Conservation (phyloP, 2,888 invertebrate genomes). For the Automeris io region DNA sequence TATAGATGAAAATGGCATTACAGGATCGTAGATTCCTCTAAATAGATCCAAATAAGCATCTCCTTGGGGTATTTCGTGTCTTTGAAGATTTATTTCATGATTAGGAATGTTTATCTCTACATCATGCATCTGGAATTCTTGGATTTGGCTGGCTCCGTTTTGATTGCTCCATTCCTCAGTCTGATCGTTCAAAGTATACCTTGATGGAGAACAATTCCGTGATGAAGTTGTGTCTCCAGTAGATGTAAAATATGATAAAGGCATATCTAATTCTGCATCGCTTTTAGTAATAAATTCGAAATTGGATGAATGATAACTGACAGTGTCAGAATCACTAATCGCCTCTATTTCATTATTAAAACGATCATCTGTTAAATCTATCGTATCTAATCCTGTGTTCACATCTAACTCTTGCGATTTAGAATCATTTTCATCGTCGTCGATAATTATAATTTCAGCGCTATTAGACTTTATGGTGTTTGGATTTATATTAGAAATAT, state of each 20-base stretch:
- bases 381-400: conserved; percentile 6
- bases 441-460: background rate
- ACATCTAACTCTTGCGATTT: conserved; percentile 2
- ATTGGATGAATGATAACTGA: conserved; percentile 52
- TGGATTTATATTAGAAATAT: background rate
- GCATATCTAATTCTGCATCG: conserved; percentile 35
- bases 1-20: conserved; percentile 15
- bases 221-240: background rate
- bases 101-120: too few species aligned
- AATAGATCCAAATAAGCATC: conserved; percentile 40
- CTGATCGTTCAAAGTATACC: too few species aligned
- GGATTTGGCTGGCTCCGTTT: too few species aligned
- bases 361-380: conserved; percentile 9
- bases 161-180: too few species aligned
- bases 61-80: conserved; percentile 28
- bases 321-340: conserved; percentile 15
- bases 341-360: background rate
- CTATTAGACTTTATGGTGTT: background rate
- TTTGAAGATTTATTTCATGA: background rate
- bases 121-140: background rate
- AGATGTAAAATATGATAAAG: conserved; percentile 19
- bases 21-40: conserved; percentile 20
- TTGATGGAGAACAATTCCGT: background rate
- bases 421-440: background rate
- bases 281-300: conserved; percentile 58